Evolutionary conservation across 1,140 invertebrate species (phyloP).

Genomic region (Trachymyrmex cornetzi): DNA sequence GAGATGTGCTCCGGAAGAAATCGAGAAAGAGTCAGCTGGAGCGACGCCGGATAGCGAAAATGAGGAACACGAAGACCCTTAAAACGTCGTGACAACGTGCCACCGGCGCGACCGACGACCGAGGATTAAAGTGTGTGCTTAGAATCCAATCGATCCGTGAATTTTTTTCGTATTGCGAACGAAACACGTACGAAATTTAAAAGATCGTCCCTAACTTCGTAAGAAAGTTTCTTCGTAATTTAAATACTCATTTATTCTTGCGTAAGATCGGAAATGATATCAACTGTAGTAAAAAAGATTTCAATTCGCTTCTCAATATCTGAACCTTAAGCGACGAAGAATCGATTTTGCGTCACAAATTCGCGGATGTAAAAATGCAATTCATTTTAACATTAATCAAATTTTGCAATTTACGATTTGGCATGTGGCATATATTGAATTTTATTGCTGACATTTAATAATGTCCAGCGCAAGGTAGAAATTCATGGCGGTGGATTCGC

Average conservation of each 20-base stretch:
- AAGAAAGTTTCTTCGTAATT: background rate
- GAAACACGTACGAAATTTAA: background rate
- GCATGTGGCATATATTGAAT: background rate
- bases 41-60: slow-evolving; percentile 62
- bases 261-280: background rate
- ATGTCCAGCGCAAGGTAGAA: background rate
- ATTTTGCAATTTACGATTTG: background rate
- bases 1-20: slow-evolving; percentile 65
- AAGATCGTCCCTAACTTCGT: no score
- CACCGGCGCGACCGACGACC: background rate
- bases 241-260: background rate
- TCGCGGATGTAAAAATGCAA: background rate
- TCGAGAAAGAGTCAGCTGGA: slow-evolving; percentile 63
- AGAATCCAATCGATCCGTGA: slow-evolving; percentile 21
- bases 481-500: background rate
- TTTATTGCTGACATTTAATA: background rate
- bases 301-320: background rate
- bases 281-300: slow-evolving; percentile 3
- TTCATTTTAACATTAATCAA: slow-evolving; percentile 13
- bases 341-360: slow-evolving; percentile 12
- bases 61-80: slow-evolving; percentile 65
- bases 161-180: background rate
- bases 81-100: slow-evolving; percentile 62
- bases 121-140: slow-evolving; percentile 46
- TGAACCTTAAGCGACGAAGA: background rate